phyloP scores from a whole-genome alignment of 2,888 invertebrate genomes.

The Temnothorax rugatulus region DNA sequence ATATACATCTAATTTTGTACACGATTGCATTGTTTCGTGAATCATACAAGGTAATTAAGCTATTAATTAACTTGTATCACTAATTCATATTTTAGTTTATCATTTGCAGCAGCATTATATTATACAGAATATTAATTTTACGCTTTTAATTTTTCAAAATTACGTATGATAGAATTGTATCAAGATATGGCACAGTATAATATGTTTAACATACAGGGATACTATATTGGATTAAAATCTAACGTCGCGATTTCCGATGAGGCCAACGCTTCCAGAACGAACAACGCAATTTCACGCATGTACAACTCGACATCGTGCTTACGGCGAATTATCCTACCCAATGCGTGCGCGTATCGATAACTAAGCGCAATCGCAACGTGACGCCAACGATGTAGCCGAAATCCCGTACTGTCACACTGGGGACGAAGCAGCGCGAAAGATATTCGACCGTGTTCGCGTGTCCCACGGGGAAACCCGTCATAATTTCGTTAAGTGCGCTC shows the following conservation, averaged over 20 bases:
- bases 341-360: conserved; percentile 67
- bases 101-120: not conserved
- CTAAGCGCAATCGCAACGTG: conserved; percentile 55
- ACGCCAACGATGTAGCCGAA: conserved; percentile 48
- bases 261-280: not conserved
- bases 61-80: not conserved
- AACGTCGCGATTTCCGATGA: not conserved
- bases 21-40: not conserved
- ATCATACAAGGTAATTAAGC: not conserved
- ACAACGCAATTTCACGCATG: conserved; percentile 27
- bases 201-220: not conserved
- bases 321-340: conserved; percentile 61
- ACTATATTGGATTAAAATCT: conserved; percentile 13
- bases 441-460: conserved; percentile 58
- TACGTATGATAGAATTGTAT: not conserved
- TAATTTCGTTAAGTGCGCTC: conserved; percentile 66
- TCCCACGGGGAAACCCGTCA: conserved; percentile 69
- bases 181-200: not conserved
- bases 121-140: not conserved
- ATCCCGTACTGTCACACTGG: conserved; percentile 59
- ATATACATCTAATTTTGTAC: not conserved
- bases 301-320: conserved; percentile 41
- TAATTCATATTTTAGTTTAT: conserved; percentile 1
- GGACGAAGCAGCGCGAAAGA: conserved; percentile 41
- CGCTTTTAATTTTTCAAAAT: not conserved